Conservation (phyloP, 2,797 vertebrate genomes). For the Merluccius polli region DNA sequence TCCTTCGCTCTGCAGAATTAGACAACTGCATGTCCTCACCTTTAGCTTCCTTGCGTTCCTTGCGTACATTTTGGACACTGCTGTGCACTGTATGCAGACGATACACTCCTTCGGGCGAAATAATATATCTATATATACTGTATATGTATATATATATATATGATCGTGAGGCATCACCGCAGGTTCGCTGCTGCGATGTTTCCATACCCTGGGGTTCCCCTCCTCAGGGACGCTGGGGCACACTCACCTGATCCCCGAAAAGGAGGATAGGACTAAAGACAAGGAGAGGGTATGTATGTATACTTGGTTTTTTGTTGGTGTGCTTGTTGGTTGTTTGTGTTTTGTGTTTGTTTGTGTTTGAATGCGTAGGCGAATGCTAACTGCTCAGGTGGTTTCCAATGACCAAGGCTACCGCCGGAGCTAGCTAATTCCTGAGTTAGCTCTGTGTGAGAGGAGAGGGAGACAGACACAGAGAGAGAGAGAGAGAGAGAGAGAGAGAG, state of each 20-base stretch:
- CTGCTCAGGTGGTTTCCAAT: neutral
- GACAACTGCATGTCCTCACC: constrained; percentile 22
- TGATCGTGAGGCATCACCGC: neutral
- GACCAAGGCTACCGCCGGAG: neutral
- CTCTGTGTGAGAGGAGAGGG: constrained; percentile 2
- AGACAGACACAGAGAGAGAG: neutral
- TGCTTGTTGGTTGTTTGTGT: neutral
- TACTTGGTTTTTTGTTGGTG: neutral
- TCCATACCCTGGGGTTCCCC: constrained; percentile 15
- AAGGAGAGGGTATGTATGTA: neutral
- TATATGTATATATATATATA: too few species aligned
- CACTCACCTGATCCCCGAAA: constrained; percentile 42
- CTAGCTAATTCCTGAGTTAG: neutral
- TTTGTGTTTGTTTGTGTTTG: neutral
- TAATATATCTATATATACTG: neutral
- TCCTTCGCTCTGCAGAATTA: constrained; percentile 17
- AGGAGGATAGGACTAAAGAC: constrained; percentile 21
- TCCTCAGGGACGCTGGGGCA: constrained; percentile 23
- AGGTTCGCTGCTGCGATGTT: constrained; percentile 3
- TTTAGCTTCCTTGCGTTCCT: constrained; percentile 3
- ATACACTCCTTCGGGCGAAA: neutral
- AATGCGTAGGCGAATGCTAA: neutral
- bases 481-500: constrained; percentile 2
- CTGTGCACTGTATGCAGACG: neutral
- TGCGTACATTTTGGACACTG: neutral